Evolutionary conservation across 2,113 vertebrate genomes (phyloP).

Genomic region (Columbina picui): DNA sequence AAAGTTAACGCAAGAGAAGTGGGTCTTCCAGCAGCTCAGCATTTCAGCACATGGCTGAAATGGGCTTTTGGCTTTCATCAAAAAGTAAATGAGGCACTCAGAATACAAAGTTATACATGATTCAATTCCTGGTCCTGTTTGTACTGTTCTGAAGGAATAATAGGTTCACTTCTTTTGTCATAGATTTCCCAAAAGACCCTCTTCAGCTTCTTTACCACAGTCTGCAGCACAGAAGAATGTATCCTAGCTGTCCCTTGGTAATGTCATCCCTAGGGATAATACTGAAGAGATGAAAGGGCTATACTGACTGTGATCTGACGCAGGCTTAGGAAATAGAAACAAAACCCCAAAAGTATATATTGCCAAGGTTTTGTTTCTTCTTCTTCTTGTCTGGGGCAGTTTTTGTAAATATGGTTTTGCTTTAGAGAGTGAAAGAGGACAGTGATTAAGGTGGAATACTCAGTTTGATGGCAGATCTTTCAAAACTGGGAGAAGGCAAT

Average conservation of each 20-base stretch:
- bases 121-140: not conserved
- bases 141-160: not conserved
- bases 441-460: not conserved
- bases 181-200: not conserved
- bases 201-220: not conserved
- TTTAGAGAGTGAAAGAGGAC: not conserved
- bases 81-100: not conserved
- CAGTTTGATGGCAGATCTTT: not conserved
- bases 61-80: not conserved
- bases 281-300: not conserved
- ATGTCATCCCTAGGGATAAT: not conserved
- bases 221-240: not conserved
- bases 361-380: not conserved
- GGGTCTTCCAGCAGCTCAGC: not conserved
- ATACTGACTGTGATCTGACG: not conserved
- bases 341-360: not conserved
- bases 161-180: not conserved
- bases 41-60: not conserved
- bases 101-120: not conserved
- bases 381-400: not conserved
- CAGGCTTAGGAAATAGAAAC: not conserved
- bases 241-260: not conserved
- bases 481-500: not conserved
- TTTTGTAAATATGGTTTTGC: not conserved
- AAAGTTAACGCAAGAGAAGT: not conserved